Evolutionary conservation across 30 jellyfish, hydroid and myxozoan species (phyloP), one percentile per base, ranked within the genome.

Genomic region (Rhopilema esculentum): DNA sequence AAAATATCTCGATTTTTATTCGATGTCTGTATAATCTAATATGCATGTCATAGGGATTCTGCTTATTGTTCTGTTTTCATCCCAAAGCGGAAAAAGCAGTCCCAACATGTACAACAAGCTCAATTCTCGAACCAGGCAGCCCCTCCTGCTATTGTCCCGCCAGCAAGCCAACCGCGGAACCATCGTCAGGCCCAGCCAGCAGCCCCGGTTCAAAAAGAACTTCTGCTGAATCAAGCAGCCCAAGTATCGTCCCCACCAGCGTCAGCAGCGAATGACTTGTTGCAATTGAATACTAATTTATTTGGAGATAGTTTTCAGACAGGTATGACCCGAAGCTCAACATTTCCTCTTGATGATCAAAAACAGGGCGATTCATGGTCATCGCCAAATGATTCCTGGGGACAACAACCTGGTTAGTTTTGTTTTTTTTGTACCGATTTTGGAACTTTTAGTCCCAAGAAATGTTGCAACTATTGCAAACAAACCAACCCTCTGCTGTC

Each of bases 311-410:
- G 31, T 29, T 49, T 72, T 61, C 87, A 80, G 31, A 27, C 91
- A 0, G 32, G 67, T 63, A 40, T 76, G 69, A 52, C 96, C 0
- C 96, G 96, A 53, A 88, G 96, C 31, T 72, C 91, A 16, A 40
- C 96, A 12, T 88, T 68, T 57, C 96, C 96, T 1, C 90, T 79
- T 27, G 81, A 51, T 20, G 96, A 77, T 24, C 96, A 88, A 79
- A 79, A 50, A 27, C 83, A 78, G 61, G 94, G 68, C 17, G 88
- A 70, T 4, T 40, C 67, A 0, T 85, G 94, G 94, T 81, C 83
- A 1, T 65, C 33, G 29, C 88, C 75, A 64, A 32, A 23, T 33
- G 69, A 66, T 0, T 31, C 53, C 51, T 85, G 94, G 84, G 85
- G 74, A 1, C 78, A 51, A 31, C 79, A 83, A 28, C 40, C 33